Evolutionary conservation across 2,113 vertebrate species (phyloP).

Genomic region (Peromyscus californicus): DNA sequence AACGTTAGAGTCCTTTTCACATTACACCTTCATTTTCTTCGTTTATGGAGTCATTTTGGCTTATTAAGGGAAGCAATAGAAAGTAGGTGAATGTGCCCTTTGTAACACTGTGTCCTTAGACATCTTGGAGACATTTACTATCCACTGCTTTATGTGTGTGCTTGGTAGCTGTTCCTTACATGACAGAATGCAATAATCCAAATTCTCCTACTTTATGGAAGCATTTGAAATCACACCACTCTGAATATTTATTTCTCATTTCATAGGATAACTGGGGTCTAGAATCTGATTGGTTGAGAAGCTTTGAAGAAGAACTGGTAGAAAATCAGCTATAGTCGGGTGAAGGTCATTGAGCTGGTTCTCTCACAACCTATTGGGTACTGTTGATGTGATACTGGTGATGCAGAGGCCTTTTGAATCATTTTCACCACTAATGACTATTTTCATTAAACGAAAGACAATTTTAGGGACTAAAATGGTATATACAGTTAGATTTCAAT

Average conservation of each 20-base stretch:
- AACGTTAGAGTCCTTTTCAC: not conserved
- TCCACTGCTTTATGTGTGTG: not conserved
- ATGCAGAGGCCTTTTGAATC: not conserved
- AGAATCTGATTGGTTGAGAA: not conserved
- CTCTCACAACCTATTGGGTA: not conserved
- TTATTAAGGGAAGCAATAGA: not conserved
- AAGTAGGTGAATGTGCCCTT: not conserved
- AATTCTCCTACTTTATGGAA: not conserved
- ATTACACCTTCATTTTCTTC: not conserved
- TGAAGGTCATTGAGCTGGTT: not conserved
- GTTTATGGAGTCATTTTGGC: not conserved
- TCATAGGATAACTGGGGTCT: not conserved
- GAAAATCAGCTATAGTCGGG: not conserved
- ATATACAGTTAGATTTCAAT: not conserved
- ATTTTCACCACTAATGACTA: not conserved
- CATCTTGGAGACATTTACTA: not conserved
- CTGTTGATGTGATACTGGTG: not conserved
- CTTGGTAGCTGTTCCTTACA: not conserved
- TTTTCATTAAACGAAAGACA: not conserved
- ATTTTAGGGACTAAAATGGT: not conserved
- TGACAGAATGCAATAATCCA: not conserved
- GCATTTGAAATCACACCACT: not conserved
- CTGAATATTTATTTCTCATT: not conserved
- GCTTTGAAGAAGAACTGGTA: not conserved
- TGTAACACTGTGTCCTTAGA: not conserved